Evolutionary conservation across 2,888 invertebrate genomes (phyloP).

Genomic region (Atethmia centrago): DNA sequence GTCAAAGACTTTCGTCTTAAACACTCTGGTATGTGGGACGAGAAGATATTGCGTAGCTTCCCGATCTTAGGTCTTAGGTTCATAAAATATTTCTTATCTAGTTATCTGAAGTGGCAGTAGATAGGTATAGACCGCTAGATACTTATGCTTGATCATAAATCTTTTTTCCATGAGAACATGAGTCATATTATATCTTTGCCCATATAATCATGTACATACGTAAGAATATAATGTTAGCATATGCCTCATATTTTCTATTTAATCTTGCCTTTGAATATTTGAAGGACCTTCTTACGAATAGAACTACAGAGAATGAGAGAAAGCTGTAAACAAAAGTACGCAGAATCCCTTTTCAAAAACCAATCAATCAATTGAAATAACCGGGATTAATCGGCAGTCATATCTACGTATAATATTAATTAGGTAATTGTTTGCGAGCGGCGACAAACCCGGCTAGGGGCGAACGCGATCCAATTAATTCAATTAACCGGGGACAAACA

Average conservation of each 20-base stretch:
- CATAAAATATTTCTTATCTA: background rate
- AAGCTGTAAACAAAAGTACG: slow-evolving; percentile 20
- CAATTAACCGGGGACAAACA: slow-evolving; percentile 71
- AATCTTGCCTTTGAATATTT: background rate
- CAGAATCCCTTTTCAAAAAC: slow-evolving; percentile 14
- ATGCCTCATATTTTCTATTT: background rate
- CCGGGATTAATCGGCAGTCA: slow-evolving; percentile 23
- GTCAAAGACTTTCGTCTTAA: too few relatives aligned
- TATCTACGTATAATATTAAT: slow-evolving; percentile 62
- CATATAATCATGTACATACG: background rate
- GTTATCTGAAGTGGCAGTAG: background rate
- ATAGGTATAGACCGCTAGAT: background rate
- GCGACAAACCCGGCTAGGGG: slow-evolving; percentile 50
- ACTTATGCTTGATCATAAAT: slow-evolving; percentile 1
- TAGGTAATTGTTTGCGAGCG: slow-evolving; percentile 64
- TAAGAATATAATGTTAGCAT: background rate
- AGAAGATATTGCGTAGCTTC: too few relatives aligned
- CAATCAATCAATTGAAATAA: slow-evolving; percentile 40
- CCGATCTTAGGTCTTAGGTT: too few relatives aligned
- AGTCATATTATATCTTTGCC: background rate
- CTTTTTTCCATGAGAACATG: slow-evolving; percentile 9
- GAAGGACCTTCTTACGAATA: background rate
- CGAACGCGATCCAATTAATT: slow-evolving; percentile 70
- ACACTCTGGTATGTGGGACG: too few relatives aligned
- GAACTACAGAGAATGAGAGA: background rate